A percentile compares a stretch with the other conserved stretches of the same genome.
These are phyloP conservation scores for Thinocorus orbignyianus DNA, from an alignment of 2,113 vertebrate genomes.

Conservation along the genomic window DNA sequence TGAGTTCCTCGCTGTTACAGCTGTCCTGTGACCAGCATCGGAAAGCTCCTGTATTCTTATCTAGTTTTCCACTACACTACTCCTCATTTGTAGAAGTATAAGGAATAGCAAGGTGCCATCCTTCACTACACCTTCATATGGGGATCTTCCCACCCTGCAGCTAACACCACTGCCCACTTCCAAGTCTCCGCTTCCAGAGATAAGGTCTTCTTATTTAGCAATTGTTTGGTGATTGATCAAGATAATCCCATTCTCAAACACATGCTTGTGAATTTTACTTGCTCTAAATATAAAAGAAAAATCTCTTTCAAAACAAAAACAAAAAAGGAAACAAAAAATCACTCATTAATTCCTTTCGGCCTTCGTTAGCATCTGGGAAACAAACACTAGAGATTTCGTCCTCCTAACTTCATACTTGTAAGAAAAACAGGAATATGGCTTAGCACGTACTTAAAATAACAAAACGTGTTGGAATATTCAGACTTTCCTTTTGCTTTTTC, in stretches of 20 bases:
- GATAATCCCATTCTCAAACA: background rate
- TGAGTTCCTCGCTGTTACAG: accelerated
- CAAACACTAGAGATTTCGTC: background rate
- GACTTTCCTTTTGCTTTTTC: background rate
- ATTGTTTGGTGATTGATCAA: background rate
- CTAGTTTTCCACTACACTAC: background rate
- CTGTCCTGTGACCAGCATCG: background rate
- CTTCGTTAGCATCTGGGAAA: background rate
- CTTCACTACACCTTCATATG: background rate
- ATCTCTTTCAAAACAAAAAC: background rate
- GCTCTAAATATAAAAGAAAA: background rate
- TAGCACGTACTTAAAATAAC: conserved; percentile 23
- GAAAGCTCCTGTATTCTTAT: background rate
- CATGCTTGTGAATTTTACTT: background rate
- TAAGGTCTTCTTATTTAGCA: background rate
- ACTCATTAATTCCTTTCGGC: background rate
- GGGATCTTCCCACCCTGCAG: background rate
- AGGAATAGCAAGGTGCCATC: accelerated
- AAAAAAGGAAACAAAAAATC: background rate
- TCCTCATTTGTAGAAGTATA: background rate
- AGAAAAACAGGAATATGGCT: background rate
- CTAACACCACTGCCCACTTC: background rate
- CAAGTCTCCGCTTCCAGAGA: background rate
- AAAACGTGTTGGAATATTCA: conserved; percentile 23
- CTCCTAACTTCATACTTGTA: background rate